phyloP scores from a whole-genome alignment of 1,140 invertebrate species.

The Steinernema khuongi region DNA sequence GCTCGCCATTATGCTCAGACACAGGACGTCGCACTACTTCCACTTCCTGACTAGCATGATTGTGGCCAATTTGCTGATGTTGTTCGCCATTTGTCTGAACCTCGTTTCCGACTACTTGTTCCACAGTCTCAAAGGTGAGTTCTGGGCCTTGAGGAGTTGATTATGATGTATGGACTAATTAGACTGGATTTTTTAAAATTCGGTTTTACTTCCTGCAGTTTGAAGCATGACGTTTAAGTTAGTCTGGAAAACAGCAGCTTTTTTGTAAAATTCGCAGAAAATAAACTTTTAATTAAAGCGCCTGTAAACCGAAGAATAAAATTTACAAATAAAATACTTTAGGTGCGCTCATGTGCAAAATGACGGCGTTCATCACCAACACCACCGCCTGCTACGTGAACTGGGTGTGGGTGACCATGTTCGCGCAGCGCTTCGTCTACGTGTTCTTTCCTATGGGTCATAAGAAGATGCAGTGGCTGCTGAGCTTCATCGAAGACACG shows the following conservation, averaged over 20 bases:
- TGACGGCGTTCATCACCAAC: constrained; percentile 25
- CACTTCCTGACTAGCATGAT: constrained; percentile 8
- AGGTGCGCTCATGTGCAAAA: constrained; percentile 25
- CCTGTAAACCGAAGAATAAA: too few species aligned
- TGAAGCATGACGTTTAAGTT: too few species aligned
- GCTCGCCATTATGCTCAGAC: background rate
- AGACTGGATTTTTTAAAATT: too few species aligned
- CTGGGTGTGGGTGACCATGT: constrained; percentile 31
- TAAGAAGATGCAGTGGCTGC: background rate
- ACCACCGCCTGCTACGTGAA: constrained; percentile 28
- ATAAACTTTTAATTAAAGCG: too few species aligned
- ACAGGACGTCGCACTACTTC: background rate
- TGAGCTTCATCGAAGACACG: constrained; percentile 14
- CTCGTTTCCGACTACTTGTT: constrained; percentile 7
- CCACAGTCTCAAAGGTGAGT: background rate
- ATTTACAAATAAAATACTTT: too few species aligned
- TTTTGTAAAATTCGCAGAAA: too few species aligned
- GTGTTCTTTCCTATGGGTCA: constrained; percentile 25
- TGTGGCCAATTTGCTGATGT: background rate
- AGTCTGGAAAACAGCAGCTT: too few species aligned
- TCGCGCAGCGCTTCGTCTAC: constrained; percentile 26
- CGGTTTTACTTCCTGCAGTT: too few species aligned
- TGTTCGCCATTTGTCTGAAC: background rate
- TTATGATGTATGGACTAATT: too few species aligned
- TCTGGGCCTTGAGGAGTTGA: too few species aligned